Base-by-base conservation (phyloP, 2,888 invertebrate species). In the Slavum lentiscoides region DNA sequence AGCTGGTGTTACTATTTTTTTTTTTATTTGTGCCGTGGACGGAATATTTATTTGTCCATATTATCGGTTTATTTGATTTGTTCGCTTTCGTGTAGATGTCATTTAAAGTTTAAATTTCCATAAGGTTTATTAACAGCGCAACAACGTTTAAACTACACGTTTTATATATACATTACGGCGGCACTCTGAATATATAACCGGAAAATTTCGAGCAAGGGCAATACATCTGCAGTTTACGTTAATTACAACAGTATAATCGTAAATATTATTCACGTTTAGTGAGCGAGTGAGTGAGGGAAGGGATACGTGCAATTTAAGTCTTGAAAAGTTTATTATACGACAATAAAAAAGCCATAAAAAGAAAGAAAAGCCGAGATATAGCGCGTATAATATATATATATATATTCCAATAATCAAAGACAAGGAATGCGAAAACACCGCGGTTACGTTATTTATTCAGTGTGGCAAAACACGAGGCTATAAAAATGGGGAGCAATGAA, bases 321-420 rank as follows among this genome's bases (percentile, higher is more conserved):
- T 61, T n/a, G 15, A 59, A 68, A 76, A 76, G 68, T 76, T 76
- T 69, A 76, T 76, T 69, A 30, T 59, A 53, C 30, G 49, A 61
- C 49, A 49, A 49, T 76, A 76, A 69, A 76, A 68, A 9, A 49
- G n/a, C 15, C 23, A 76, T 68, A 59, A 76, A 69, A 74, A 43
- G 37, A 58, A 19, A 43, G 30, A 53, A 4, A 62, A 68, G 19
- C 13, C 64, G 58, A 58, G 23, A 43, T 23, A 61, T 58, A 37
- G 17, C 23, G 11, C 19, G 23, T 49, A 49, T 49, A 49, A 59
- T 62, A 74, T 66, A 66, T 55, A 59, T 62, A 74, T 66, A 66
- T 55, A 66, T 55, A 74, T 58, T 66, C 37, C 74, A 66, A 66
- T 66, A 74, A 74, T 74, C 74, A 64, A 66, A 74, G 64, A 66